phyloP scores from a whole-genome alignment of 2,797 vertebrate species.

The Aulostomus chinensis region DNA sequence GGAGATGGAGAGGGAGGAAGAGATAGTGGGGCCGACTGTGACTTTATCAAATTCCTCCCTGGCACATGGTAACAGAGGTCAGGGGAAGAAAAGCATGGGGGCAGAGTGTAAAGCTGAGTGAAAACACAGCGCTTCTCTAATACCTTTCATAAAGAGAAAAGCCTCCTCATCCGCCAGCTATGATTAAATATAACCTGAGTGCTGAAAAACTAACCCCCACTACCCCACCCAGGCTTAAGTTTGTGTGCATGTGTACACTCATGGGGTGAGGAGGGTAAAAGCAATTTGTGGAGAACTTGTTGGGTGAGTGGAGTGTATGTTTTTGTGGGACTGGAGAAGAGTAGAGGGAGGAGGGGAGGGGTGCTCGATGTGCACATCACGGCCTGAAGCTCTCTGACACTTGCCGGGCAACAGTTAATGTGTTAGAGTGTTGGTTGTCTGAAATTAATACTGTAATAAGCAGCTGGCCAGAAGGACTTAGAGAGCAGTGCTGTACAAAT shows the following conservation, averaged over 20 bases:
- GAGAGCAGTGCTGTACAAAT: no score
- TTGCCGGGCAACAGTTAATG: slow-evolving; percentile 82
- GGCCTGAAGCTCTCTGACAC: slow-evolving; percentile 86
- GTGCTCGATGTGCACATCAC: slow-evolving; percentile 57
- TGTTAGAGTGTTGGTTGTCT: slow-evolving; percentile 80
- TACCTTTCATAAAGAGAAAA: slow-evolving; percentile 82
- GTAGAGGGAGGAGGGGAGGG: slow-evolving; percentile 6
- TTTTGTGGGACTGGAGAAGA: slow-evolving; percentile 43
- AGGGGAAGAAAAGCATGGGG: slow-evolving; percentile 67
- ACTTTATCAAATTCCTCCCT: slow-evolving; percentile 81
- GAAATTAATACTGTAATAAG: slow-evolving; percentile 90
- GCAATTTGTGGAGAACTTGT: slow-evolving; percentile 93
- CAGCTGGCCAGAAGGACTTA: slow-evolving; percentile 83
- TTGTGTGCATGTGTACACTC: slow-evolving; percentile 56
- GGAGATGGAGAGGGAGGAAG: slow-evolving; percentile 51
- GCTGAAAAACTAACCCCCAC: slow-evolving; percentile 71
- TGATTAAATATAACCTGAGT: slow-evolving; percentile 75
- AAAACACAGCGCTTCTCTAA: slow-evolving; percentile 78
- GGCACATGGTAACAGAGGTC: slow-evolving; percentile 78
- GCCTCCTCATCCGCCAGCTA: slow-evolving; percentile 77
- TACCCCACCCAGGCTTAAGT: slow-evolving; percentile 42
- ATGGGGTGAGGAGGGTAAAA: slow-evolving; percentile 83
- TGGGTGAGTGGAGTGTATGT: slow-evolving; percentile 78
- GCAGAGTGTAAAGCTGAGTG: slow-evolving; percentile 79
- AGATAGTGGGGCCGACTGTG: slow-evolving; percentile 50